These are phyloP conservation scores for Pandemis cinnamomeana DNA, from an alignment of 2,888 invertebrate genomes.

Conservation along the genomic window DNA sequence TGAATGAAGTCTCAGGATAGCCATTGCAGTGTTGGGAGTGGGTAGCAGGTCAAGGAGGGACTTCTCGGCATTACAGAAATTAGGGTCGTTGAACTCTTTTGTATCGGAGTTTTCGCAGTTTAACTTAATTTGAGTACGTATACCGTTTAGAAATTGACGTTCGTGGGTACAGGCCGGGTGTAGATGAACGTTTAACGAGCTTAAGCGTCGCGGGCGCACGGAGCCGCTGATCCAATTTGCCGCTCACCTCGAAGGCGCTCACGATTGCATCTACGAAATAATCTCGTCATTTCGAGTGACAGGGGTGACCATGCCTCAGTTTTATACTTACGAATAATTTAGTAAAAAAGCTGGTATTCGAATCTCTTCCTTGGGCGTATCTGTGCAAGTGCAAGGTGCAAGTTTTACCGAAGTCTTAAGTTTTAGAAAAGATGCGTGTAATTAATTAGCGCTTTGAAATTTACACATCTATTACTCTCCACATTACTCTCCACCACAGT, in stretches of 20 bases:
- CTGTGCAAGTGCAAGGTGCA: not conserved
- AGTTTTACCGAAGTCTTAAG: not conserved
- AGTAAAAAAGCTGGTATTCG: not conserved
- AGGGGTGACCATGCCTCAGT: slow-evolving; percentile 40
- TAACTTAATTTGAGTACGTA: not conserved
- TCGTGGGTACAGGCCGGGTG: not conserved
- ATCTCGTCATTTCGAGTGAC: slow-evolving; percentile 50
- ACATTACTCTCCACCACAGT: too few relatives aligned
- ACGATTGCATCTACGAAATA: slow-evolving; percentile 49
- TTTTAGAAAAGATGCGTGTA: too few relatives aligned
- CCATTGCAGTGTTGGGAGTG: not conserved
- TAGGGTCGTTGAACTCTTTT: slow-evolving; percentile 76
- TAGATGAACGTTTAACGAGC: slow-evolving; percentile 29
- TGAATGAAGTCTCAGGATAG: slow-evolving; percentile 8
- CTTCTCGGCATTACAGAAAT: not conserved
- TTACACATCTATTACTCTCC: too few relatives aligned
- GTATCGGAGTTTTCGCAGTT: slow-evolving; percentile 49
- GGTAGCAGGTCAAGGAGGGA: slow-evolving; percentile 1
- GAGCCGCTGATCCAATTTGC: slow-evolving; percentile 30
- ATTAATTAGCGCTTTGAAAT: too few relatives aligned
- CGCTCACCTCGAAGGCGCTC: slow-evolving; percentile 23
- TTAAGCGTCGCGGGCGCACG: not conserved
- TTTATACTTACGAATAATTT: not conserved
- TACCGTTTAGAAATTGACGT: not conserved
- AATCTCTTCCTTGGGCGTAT: slow-evolving; percentile 9